Base-by-base conservation (phyloP, 2,797 vertebrate genomes). In the Acanthurus lineatus region DNA sequence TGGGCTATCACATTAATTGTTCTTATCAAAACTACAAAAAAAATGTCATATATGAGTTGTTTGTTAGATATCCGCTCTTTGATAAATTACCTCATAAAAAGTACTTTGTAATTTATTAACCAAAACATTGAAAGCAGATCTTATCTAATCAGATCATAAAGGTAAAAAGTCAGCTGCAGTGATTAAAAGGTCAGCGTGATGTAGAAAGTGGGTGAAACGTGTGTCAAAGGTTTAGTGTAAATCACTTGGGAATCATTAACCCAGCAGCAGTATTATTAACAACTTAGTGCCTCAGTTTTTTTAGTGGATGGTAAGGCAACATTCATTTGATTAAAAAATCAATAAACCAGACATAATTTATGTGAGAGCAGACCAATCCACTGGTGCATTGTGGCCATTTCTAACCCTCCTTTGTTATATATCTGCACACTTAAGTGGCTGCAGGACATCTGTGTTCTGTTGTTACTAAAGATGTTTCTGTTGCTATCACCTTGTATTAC, bases 311-410 rank as follows among this genome's bases (percentile, higher is more conserved):
- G 72, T 64, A 79, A 48, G 81, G 76, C 58, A 61, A 28, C 9
- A 11, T 72, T 76, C 64, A 76, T 75, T 77, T 83, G 64, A 80
- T 85, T 61, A 5, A 73, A 77, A 90, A 89, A 77, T 82, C 62
- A 72, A 71, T 77, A 68, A 85, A 81, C 38, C 65, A 59, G 52
- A 82, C 59, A 11, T 15, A 2, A 73, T 69, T 72, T 72, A 12
- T 69, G 40, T 82, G 54, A 84, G 22, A 68, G 60, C 48, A 19
- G 48, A 68, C 40, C 25, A 79, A 28, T 67, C 74, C 59, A 58
- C 32, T 3, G 12, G 22, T 70, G 47, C 52, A 57, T 49, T 61
- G 20, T 62, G 51, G 35, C 47, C 10, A 45, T 63, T 82, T 79
- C 60, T 38, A 73, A 42, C 38, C 25, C 5, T 32, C 14, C 42